Evolutionary conservation across 37 sponge, comb jelly and placozoan species (phyloP).

Genomic region (Petrosia ficiformis): DNA sequence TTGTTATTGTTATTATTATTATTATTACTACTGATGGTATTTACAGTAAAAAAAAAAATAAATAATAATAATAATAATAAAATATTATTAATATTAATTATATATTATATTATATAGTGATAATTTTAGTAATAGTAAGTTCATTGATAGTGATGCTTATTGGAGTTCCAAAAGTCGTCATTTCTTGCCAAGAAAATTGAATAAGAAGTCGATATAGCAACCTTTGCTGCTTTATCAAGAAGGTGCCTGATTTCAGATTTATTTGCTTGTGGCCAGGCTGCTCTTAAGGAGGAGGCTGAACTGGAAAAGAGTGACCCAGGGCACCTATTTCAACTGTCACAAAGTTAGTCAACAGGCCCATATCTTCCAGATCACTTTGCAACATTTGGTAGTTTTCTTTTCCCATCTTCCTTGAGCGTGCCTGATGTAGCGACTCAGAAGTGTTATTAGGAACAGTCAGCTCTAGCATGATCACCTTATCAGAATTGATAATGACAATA

Average conservation of each 20-base stretch:
- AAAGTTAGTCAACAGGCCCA: background rate
- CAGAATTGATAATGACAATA: constrained; percentile 10
- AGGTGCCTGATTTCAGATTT: background rate
- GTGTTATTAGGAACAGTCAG: constrained; percentile 21
- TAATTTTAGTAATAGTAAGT: no score
- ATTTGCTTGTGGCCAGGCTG: background rate
- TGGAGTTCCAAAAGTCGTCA: background rate
- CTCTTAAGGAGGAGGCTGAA: background rate
- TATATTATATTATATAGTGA: no score
- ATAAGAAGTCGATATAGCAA: background rate
- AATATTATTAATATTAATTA: no score
- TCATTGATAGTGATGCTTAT: no score
- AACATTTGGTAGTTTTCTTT: constrained; percentile 8
- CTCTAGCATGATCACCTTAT: constrained; percentile 2
- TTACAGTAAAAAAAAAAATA: no score
- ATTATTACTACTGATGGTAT: no score
- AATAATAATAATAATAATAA: no score
- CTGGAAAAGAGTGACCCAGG: constrained; percentile 3
- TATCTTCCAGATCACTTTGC: constrained; percentile 4
- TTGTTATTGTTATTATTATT: no score
- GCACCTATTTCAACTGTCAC: constrained; percentile 28
- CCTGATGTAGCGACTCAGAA: background rate
- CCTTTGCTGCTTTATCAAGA: background rate
- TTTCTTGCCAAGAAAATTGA: background rate
- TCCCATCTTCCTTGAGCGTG: constrained; percentile 5